Evolutionary conservation across 2,888 invertebrate genomes (phyloP).

Genomic region (Phyto melanocephala): DNA sequence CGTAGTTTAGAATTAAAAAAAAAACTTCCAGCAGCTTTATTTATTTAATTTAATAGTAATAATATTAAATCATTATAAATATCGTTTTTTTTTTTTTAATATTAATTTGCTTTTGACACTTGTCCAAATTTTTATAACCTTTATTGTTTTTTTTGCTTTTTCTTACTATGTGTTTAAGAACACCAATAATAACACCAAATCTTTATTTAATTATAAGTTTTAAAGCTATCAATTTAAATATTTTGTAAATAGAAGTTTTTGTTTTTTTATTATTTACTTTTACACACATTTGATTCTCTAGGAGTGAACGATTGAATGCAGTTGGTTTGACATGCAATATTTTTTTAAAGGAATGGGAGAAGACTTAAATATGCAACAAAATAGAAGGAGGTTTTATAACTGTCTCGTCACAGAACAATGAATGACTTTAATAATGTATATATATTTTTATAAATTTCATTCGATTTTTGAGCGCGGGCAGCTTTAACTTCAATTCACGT

Average conservation of each 20-base stretch:
- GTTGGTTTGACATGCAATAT: not conserved
- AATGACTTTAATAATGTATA: slow-evolving; percentile 15
- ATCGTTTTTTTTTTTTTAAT: slow-evolving; percentile 4
- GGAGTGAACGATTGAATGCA: not conserved
- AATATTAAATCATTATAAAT: not conserved
- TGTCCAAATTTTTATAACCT: slow-evolving; percentile 1
- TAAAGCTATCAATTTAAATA: no score
- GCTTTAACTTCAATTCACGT: slow-evolving; percentile 59
- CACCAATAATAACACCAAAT: no score
- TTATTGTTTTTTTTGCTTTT: not conserved
- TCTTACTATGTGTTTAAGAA: not conserved
- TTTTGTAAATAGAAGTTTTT: no score
- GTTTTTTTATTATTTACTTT: not conserved
- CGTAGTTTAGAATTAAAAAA: slow-evolving; percentile 29
- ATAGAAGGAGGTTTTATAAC: slow-evolving; percentile 17
- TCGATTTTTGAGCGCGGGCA: slow-evolving; percentile 63
- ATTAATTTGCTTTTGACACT: slow-evolving; percentile 20
- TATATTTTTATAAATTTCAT: slow-evolving; percentile 36
- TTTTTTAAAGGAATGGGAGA: not conserved
- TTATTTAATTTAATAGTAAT: slow-evolving; percentile 34
- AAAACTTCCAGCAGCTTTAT: not conserved
- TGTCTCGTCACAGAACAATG: slow-evolving; percentile 48
- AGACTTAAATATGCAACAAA: not conserved
- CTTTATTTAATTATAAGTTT: no score
- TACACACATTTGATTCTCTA: not conserved